A percentile compares a stretch with the other conserved stretches of the same genome.
Conservation (phyloP, 2,888 invertebrate genomes). For the Melieria omissa region DNA sequence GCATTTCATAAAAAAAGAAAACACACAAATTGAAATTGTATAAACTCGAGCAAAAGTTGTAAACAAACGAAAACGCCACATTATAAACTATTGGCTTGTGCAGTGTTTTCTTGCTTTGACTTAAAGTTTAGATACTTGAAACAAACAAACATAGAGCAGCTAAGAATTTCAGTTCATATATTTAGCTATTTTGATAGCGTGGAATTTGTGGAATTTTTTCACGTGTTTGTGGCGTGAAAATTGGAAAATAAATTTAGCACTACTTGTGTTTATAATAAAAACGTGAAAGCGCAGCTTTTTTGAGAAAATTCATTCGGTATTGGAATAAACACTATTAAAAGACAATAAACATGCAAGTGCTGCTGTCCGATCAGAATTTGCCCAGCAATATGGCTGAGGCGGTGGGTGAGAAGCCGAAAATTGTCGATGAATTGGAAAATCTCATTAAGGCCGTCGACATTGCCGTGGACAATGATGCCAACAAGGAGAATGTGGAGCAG, state of each 20-base stretch:
- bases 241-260: not conserved
- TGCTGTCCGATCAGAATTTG: slow-evolving; percentile 31
- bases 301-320: too few species aligned
- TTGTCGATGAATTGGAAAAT: slow-evolving; percentile 33
- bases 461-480: not conserved
- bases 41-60: not conserved
- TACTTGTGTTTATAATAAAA: not conserved
- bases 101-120: too few species aligned
- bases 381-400: not conserved
- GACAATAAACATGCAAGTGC: slow-evolving; percentile 35
- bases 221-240: not conserved
- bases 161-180: too few species aligned
- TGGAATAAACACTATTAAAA: not conserved
- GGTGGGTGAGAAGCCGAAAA: slow-evolving; percentile 24
- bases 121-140: too few species aligned
- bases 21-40: not conserved
- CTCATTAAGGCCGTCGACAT: slow-evolving; percentile 27
- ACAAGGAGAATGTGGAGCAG: slow-evolving; percentile 12
- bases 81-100: too few species aligned
- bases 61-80: too few species aligned
- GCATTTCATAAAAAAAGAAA: not conserved
- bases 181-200: not conserved
- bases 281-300: not conserved
- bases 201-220: slow-evolving; percentile 34
- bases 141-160: too few species aligned